A percentile compares a stretch with the other conserved stretches of the same genome.
Conservation (phyloP, 1,140 invertebrate genomes). For the Heliconius melpomene region DNA sequence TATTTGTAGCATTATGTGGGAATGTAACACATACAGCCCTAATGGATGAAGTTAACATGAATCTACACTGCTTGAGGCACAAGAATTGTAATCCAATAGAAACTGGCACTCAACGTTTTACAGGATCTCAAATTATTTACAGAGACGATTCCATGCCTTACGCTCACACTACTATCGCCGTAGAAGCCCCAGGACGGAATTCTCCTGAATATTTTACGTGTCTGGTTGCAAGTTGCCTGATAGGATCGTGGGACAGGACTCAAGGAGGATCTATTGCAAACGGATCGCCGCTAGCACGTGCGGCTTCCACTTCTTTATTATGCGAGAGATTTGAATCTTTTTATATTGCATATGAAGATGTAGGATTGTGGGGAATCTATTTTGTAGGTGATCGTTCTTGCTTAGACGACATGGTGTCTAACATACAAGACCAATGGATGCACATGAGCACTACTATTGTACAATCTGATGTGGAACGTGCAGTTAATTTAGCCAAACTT, state of each 20-base stretch:
- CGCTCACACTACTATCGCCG: slow-evolving; percentile 87
- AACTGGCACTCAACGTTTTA: slow-evolving; percentile 57
- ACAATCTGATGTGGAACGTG: slow-evolving; percentile 61
- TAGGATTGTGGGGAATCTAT: slow-evolving; percentile 78
- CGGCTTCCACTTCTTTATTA: slow-evolving; percentile 49
- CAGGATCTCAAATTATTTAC: slow-evolving; percentile 83
- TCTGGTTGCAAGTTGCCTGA: slow-evolving; percentile 48
- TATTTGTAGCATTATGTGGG: slow-evolving; percentile 94
- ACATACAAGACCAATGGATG: slow-evolving; percentile 70
- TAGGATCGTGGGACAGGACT: slow-evolving; percentile 58
- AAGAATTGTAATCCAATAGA: slow-evolving; percentile 25
- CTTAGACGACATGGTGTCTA: slow-evolving; percentile 62
- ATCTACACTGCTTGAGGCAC: slow-evolving; percentile 46
- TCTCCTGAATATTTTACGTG: slow-evolving; percentile 53
- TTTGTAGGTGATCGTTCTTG: slow-evolving; percentile 57
- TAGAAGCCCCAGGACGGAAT: slow-evolving; percentile 82
- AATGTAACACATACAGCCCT: slow-evolving; percentile 89
- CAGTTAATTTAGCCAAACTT: slow-evolving; percentile 58
- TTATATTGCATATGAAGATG: slow-evolving; percentile 68
- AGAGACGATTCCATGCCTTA: slow-evolving; percentile 87
- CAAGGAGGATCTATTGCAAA: slow-evolving; percentile 61
- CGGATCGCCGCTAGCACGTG: slow-evolving; percentile 56
- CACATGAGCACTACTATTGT: slow-evolving; percentile 56
- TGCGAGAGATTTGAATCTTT: slow-evolving; percentile 76
- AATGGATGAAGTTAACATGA: slow-evolving; percentile 76